Evolutionary conservation across 2,888 invertebrate genomes (phyloP), one percentile per base, ranked within the genome.

Genomic region (Hydropsyche betteni): DNA sequence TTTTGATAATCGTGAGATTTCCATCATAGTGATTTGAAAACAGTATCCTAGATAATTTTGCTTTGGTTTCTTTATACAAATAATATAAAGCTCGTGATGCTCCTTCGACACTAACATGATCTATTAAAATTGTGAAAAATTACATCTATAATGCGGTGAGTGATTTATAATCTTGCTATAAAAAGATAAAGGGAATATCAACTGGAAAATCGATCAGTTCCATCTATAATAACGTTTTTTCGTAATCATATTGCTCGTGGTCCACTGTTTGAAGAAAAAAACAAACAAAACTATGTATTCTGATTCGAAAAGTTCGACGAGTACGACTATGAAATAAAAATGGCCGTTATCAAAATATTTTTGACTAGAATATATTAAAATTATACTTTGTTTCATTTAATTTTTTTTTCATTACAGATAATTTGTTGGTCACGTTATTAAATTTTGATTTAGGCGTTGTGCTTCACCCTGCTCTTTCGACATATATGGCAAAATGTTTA

Each of bases 381-480:
- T 64, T 64, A 34, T 64, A 36, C 12, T 64, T 36, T 64, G 36
- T 64, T 36, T 36, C 12, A 36, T 36, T 64, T 36, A 34, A 34
- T 33, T 36, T 64, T 34, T 64, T 36, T 64, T 14, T 55, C 6
- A 10, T 14, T 55, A 36, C 36, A 64, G 34, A 64, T 64, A 58
- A 72, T 58, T 69, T 72, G 58, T 58, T 72, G 58, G 58, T 72
- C 72, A 34, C 38, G 24, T 72, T 72, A 34, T 16, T 70, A 38
- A 24, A 58, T 72, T 71, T 51, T 61, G 24, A 71, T 58, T 72
- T 74, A 76, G 76, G 76, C 76, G 76, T 76, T 74, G 76, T 64
- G 53, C 58, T 72, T 77, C 77, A 77, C 77, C 77, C 77, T 77
- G 77, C 75, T 77, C 77, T 55, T 58, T 72, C 72, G 38, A 44